Base-by-base conservation (phyloP, 1,140 invertebrate species). In the Mya arenaria region DNA sequence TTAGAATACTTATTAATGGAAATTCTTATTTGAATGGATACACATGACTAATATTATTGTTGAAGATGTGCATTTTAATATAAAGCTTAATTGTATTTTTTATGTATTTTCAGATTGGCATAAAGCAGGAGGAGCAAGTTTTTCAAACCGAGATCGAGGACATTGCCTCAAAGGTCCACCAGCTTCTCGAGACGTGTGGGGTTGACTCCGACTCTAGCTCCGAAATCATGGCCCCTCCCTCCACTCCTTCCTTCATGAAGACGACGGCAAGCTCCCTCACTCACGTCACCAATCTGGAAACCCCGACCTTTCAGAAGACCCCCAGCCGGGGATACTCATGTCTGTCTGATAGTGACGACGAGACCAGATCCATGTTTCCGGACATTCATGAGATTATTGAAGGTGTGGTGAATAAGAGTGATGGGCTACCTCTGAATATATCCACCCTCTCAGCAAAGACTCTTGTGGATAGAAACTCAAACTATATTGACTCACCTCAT, bases 91-190 rank as follows among this genome's bases (percentile, higher is more conserved):
- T n/a, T n/a, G n/a, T n/a, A n/a, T n/a, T n/a, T n/a, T n/a, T 75
- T 80, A 30, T 17, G 25, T 74, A 15, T 19, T 86, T 86, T 52
- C 86, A 90, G 89, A 68, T 88, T 37, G 85, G 77, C 34, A 87
- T 90, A 72, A 89, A 87, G 73, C 77, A 84, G 17, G 85, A 89
- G 55, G 86, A 88, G 62, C 83, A 84, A 37, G 79, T 84, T 23
- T 65, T 90, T 30, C 84, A 89, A 65, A 56, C 74, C 25, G 89
- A 90, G 72, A 88, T 90, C 30, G 84, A 82, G 66, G 84, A 86
- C 23, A 89, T 90, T 55, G 87, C 86, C 52, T 69, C 84, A 4
- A 86, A 88, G 83, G 88, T 90, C 44, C 71, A 85, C 37, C 80
- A 84, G 30, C 85, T 90, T 1, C 82, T 90, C 17, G 82, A 87